Base-by-base conservation (phyloP, 2,113 vertebrate species). In the Pica pica region DNA sequence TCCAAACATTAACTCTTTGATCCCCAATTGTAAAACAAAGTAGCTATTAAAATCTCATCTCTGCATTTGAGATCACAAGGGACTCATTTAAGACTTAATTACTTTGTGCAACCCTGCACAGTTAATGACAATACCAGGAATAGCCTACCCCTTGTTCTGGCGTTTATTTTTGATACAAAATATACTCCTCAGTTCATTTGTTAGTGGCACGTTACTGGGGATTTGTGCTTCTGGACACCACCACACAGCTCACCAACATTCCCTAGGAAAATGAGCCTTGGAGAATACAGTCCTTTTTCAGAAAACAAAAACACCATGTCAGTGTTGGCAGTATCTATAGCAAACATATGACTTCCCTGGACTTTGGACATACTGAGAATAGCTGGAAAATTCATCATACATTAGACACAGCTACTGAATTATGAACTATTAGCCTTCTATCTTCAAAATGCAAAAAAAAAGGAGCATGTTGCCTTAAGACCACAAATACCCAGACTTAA, bases 351-450 rank as follows among this genome's bases (percentile, higher is more conserved):
- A 50, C 22, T 77, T 67, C 23, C 22, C 20, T 35, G 26, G 41
- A n/a, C n/a, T 80, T 70, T 2, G 77, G 44, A 41, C 50, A 64
- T 0, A 3, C 28, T 87, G 22, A 86, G 35, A 81, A 56, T 19
- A 87, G 37, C 26, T 87, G 41, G 53, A 71, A 89, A 87, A 60
- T 41, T 82, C n/a, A 26, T 41, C 21, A 70, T 16, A 64, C 2
- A 9, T 69, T 77, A 56, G 75, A 28, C 3, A 3, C 4, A 74
- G 17, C 53, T 68, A 83, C 31, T 53, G 64, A 60, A 85, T 59
- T 42, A 85, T 0, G 0, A 0, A 1, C 33, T 60, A 33, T 35
- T 57, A 27, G 47, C 53, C 27, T 65, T 75, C 33, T 20, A 46
- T 55, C 28, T 41, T 63, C 60, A 27, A 28, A 52, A 28, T 93